These are phyloP conservation scores for Adelosebastes latens DNA, from an alignment of 2,797 vertebrate genomes.

Conservation along the genomic window DNA sequence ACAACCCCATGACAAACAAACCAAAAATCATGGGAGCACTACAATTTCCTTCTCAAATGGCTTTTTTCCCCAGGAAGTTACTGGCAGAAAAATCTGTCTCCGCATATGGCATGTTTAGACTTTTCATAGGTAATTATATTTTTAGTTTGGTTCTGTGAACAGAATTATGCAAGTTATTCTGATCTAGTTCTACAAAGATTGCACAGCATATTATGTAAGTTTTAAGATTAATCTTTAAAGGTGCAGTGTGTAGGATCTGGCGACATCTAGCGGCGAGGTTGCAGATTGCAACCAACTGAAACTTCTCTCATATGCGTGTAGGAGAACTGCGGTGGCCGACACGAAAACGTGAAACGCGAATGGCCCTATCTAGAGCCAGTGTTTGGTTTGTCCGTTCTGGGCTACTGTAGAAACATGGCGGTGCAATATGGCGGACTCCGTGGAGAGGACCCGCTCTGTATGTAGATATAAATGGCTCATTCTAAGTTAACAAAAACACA, in stretches of 20 bases:
- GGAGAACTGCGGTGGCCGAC: too few species aligned
- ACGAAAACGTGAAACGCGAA: too few species aligned
- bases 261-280: not conserved
- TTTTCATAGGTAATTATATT: not conserved
- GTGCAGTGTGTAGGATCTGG: not conserved
- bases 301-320: not conserved
- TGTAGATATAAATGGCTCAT: too few species aligned
- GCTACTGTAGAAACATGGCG: too few species aligned
- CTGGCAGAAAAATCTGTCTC: too few species aligned
- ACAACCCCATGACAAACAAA: not conserved
- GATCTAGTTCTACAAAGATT: not conserved
- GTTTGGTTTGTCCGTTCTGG: too few species aligned
- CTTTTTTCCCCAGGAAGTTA: not conserved
- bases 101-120: not conserved
- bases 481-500: too few species aligned
- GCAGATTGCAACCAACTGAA: not conserved
- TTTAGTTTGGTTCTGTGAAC: not conserved
- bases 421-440: too few species aligned
- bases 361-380: too few species aligned
- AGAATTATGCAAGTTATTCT: not conserved
- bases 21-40: not conserved
- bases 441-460: too few species aligned
- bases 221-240: not conserved
- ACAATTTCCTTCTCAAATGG: not conserved
- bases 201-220: not conserved